Evolutionary conservation across 2,113 vertebrate genomes (phyloP).

Genomic region (Tetrao urogallus): DNA sequence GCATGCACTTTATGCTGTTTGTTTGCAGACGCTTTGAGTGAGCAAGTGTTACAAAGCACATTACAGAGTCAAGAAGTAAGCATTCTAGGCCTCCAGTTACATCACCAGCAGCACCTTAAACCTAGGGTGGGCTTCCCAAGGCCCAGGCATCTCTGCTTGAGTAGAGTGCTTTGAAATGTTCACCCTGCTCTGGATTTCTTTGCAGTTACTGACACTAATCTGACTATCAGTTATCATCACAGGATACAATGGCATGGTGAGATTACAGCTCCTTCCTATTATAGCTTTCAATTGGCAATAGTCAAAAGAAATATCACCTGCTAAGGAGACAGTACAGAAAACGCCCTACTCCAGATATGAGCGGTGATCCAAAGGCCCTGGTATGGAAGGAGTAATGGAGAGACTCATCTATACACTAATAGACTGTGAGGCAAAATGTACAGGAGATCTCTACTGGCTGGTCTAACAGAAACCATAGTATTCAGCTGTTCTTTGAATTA

Average conservation of each 20-base stretch:
- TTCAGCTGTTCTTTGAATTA: conserved; percentile 6
- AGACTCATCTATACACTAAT: not conserved
- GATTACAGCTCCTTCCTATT: not conserved
- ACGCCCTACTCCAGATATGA: not conserved
- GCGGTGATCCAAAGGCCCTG: not conserved
- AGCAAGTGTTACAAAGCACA: not conserved
- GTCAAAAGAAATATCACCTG: not conserved
- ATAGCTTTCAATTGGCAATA: not conserved
- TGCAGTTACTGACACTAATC: not conserved
- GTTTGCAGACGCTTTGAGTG: accelerated
- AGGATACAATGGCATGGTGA: not conserved
- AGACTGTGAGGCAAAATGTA: not conserved
- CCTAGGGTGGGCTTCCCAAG: not conserved
- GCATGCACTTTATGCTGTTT: accelerated
- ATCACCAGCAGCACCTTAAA: not conserved
- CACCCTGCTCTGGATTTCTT: not conserved
- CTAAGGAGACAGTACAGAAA: not conserved
- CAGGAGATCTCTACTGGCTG: conserved; percentile 1
- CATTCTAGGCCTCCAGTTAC: not conserved
- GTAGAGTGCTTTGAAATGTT: not conserved
- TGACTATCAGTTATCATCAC: not conserved
- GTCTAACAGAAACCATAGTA: not conserved
- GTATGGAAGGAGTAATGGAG: not conserved
- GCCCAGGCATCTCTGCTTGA: not conserved
- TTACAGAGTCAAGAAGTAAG: not conserved